These are phyloP conservation scores for Hestina assimilis DNA, from an alignment of 1,140 invertebrate genomes.

Conservation along the genomic window DNA sequence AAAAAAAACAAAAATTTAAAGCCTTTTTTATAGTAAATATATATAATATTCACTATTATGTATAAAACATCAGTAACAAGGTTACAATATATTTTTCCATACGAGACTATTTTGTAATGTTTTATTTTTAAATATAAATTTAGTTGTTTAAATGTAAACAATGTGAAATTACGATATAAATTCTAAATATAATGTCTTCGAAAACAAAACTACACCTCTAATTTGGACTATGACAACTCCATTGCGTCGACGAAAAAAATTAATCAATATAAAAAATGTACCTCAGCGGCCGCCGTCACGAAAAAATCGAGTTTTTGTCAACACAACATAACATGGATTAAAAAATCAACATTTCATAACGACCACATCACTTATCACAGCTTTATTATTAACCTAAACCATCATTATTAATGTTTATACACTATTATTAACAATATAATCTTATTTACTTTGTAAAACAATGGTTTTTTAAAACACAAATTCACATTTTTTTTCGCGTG, in stretches of 20 bases:
- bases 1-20: not conserved
- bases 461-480: slow-evolving; percentile 37
- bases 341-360: slow-evolving; percentile 24
- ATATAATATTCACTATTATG: too few species aligned
- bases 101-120: too few species aligned
- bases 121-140: too few species aligned
- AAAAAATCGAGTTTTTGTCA: slow-evolving; percentile 37
- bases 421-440: slow-evolving; percentile 10
- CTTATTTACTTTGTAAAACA: slow-evolving; percentile 39
- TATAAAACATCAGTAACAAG: too few species aligned
- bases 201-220: not conserved
- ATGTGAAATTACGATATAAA: too few species aligned
- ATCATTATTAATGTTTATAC: slow-evolving; percentile 8
- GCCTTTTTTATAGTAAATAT: too few species aligned
- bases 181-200: not conserved
- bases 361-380: not conserved
- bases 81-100: too few species aligned
- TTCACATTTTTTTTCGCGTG: slow-evolving; percentile 62
- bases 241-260: slow-evolving; percentile 18
- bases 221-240: not conserved
- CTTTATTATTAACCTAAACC: not conserved
- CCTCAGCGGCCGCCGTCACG: slow-evolving; percentile 26
- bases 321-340: slow-evolving; percentile 25
- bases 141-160: too few species aligned
- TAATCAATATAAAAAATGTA: slow-evolving; percentile 37